phyloP scores from a whole-genome alignment of 1,140 invertebrate genomes.

The Rhizoglyphus robini region DNA sequence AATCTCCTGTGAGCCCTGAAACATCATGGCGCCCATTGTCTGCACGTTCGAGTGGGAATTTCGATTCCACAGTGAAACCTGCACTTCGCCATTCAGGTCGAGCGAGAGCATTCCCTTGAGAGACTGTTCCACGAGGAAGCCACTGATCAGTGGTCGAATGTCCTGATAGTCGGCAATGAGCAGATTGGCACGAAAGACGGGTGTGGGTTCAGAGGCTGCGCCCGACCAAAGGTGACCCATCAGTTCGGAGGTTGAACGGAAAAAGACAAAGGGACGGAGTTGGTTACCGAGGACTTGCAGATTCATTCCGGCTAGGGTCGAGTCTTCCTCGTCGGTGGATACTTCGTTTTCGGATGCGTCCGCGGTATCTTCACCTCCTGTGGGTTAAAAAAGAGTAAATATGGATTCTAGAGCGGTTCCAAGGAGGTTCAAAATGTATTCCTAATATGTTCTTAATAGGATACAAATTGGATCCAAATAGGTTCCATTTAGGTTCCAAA shows the following conservation, averaged over 20 bases:
- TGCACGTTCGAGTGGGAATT: constrained; percentile 68
- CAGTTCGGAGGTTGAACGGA: constrained; percentile 63
- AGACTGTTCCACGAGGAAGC: constrained; percentile 53
- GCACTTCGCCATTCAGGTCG: constrained; percentile 66
- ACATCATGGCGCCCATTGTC: constrained; percentile 50
- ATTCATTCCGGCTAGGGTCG: constrained; percentile 68
- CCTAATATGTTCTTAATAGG: too few relatives aligned
- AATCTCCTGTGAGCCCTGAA: constrained; percentile 50
- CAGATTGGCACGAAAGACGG: constrained; percentile 60
- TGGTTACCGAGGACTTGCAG: constrained; percentile 59
- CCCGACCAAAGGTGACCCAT: constrained; percentile 82
- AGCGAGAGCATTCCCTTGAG: constrained; percentile 59
- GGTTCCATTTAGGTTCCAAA: background rate
- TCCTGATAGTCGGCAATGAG: constrained; percentile 58
- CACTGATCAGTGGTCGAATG: constrained; percentile 53
- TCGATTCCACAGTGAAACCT: constrained; percentile 70
- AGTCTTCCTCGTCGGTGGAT: constrained; percentile 33
- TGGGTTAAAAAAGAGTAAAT: background rate
- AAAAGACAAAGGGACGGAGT: constrained; percentile 67
- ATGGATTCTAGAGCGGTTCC: background rate
- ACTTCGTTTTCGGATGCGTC: background rate
- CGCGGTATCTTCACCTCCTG: background rate
- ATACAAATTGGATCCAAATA: background rate
- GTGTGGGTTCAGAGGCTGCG: constrained; percentile 60
- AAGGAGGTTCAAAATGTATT: background rate